Evolutionary conservation across 2,888 invertebrate species (phyloP).

Genomic region (Drosophila maculinotata): DNA sequence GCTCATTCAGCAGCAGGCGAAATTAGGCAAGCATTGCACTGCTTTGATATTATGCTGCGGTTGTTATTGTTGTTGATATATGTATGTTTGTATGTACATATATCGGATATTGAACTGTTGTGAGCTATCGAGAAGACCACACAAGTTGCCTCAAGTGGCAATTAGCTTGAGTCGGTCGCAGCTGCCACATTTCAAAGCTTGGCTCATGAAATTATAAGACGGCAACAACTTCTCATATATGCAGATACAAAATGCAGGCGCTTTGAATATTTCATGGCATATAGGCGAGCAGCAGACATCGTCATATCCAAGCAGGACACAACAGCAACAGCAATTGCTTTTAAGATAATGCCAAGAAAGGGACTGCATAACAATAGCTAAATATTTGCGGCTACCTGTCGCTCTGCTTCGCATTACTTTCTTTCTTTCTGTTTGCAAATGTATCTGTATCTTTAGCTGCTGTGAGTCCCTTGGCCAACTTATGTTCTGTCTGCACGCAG

Average conservation of each 20-base stretch:
- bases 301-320: constrained; percentile 33
- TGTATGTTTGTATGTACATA: not conserved
- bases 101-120: constrained; percentile 63
- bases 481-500: constrained; percentile 55
- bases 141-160: constrained; percentile 66
- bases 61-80: constrained; percentile 24
- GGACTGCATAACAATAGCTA: constrained; percentile 39
- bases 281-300: constrained; percentile 36
- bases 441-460: constrained; percentile 39
- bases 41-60: constrained; percentile 41
- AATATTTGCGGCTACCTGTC: constrained; percentile 61
- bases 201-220: constrained; percentile 42
- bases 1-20: constrained; percentile 26
- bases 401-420: too few relatives aligned
- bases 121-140: constrained; percentile 36
- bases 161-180: constrained; percentile 54
- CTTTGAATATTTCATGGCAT: constrained; percentile 72
- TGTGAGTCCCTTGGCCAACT: constrained; percentile 49
- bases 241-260: constrained; percentile 37
- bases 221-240: constrained; percentile 11
- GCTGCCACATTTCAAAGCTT: constrained; percentile 12
- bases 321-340: constrained; percentile 43
- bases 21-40: constrained; percentile 14
- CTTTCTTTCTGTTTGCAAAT: too few relatives aligned
- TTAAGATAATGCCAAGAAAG: constrained; percentile 34